Conservation (phyloP, 2,113 vertebrate genomes). For the Anhinga rufa region DNA sequence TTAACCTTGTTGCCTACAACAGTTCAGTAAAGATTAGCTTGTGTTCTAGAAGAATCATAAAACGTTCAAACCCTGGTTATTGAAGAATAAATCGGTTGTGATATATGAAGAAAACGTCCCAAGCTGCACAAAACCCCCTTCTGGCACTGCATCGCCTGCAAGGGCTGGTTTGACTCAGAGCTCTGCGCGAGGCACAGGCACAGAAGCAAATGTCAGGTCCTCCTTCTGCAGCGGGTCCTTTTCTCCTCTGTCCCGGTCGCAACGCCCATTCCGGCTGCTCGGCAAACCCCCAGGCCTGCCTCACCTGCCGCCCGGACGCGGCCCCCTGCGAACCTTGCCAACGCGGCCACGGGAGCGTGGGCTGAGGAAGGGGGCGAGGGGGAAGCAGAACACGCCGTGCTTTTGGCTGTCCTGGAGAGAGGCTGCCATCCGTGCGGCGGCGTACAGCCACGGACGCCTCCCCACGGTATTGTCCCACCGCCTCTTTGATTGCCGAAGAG, state of each 20-base stretch:
- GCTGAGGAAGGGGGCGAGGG: background rate
- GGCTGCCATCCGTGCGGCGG: accelerated
- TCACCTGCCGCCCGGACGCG: background rate
- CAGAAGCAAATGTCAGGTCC: background rate
- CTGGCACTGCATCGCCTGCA: background rate
- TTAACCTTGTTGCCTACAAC: slow-evolving; percentile 11
- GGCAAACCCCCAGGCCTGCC: background rate
- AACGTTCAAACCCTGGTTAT: background rate
- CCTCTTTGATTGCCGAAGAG: accelerated
- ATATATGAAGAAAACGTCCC: background rate
- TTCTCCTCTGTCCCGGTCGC: background rate
- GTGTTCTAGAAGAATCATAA: slow-evolving; percentile 5
- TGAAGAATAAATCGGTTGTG: slow-evolving; percentile 32
- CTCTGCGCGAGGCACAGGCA: background rate
- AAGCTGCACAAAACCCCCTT: background rate
- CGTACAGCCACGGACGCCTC: background rate
- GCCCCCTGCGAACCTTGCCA: background rate
- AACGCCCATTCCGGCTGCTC: background rate
- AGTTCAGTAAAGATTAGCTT: slow-evolving; percentile 11
- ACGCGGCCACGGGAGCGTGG: background rate
- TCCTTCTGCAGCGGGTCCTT: background rate
- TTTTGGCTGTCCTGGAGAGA: background rate
- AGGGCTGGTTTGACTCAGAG: background rate
- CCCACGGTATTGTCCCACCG: background rate
- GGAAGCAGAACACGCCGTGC: background rate